Evolutionary conservation across 2,113 vertebrate genomes (phyloP).

Genomic region (Tragelaphus strepsiceros): DNA sequence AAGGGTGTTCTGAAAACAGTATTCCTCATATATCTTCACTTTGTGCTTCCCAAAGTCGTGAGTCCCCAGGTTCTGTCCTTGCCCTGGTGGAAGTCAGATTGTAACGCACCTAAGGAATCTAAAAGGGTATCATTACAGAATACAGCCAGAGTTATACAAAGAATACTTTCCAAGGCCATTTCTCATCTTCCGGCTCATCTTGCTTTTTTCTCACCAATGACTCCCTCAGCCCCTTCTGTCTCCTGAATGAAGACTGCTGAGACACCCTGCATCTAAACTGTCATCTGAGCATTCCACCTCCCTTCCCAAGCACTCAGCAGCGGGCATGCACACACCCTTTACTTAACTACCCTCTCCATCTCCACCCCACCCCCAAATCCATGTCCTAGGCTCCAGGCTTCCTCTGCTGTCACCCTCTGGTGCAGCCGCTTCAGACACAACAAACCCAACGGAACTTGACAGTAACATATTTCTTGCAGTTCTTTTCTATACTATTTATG

Average conservation of each 20-base stretch:
- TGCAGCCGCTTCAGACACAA: background rate
- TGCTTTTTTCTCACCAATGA: background rate
- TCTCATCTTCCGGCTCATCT: background rate
- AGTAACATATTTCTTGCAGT: background rate
- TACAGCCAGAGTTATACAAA: background rate
- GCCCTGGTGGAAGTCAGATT: background rate
- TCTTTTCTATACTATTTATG: background rate
- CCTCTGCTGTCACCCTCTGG: background rate
- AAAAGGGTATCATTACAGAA: background rate
- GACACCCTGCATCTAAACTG: background rate
- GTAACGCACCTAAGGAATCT: background rate
- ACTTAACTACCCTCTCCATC: fast-evolving
- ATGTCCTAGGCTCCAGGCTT: background rate
- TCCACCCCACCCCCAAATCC: fast-evolving
- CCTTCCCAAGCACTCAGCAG: background rate
- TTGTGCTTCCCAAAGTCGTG: background rate
- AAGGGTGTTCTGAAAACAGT: background rate
- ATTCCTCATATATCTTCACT: background rate
- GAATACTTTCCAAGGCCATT: background rate
- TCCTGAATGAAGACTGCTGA: background rate
- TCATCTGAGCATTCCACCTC: background rate
- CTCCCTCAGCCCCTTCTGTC: background rate
- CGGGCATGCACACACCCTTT: fast-evolving
- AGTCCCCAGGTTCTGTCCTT: background rate
- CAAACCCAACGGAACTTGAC: background rate